phyloP scores from a whole-genome alignment of 2,888 invertebrate genomes.

The Creontiades dilutus region DNA sequence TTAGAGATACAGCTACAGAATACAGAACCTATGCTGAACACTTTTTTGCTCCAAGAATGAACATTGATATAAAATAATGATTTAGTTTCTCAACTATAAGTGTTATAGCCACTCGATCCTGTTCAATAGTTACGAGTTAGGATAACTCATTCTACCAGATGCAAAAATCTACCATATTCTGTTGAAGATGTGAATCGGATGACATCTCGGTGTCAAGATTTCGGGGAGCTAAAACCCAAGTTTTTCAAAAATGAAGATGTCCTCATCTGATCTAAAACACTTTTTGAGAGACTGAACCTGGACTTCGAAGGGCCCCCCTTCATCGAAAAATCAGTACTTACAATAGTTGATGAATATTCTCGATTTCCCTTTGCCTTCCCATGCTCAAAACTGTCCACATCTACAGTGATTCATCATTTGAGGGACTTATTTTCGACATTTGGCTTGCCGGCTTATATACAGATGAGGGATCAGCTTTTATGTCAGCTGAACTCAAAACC shows the following conservation, averaged over 20 bases:
- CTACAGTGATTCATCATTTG: neutral
- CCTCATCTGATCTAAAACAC: neutral
- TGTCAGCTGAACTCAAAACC: neutral
- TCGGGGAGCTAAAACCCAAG: slow-evolving; percentile 56
- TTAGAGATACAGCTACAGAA: no score
- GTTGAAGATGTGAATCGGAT: slow-evolving; percentile 70
- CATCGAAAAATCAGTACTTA: no score
- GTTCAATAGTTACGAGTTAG: no score
- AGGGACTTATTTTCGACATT: neutral
- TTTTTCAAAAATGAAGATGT: slow-evolving; percentile 30
- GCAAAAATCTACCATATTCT: slow-evolving; percentile 73
- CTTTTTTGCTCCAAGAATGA: no score
- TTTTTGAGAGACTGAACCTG: slow-evolving; percentile 43
- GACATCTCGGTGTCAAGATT: neutral
- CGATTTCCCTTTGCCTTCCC: slow-evolving; percentile 13
- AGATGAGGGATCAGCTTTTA: neutral
- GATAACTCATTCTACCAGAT: slow-evolving; percentile 12
- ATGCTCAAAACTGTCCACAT: neutral
- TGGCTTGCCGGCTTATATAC: neutral
- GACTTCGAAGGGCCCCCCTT: slow-evolving; percentile 15
- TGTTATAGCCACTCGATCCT: no score
- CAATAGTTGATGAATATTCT: neutral
- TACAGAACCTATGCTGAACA: no score
- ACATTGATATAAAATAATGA: no score
- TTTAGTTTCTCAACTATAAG: no score